Base-by-base conservation (phyloP, 2,888 invertebrate species). In the Eilema griseolum region DNA sequence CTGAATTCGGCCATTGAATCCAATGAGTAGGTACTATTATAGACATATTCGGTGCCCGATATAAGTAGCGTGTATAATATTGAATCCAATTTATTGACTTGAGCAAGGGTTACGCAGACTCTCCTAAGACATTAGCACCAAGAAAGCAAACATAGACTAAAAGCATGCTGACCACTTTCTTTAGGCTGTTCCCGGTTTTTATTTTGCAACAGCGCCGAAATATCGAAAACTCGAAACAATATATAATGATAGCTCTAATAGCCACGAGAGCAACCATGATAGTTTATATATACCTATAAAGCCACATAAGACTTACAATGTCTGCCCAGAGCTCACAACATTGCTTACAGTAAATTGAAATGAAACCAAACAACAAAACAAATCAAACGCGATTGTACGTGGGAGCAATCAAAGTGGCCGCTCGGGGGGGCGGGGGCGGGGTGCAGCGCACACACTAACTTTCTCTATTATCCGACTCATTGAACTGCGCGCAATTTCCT, bases 391-490 rank as follows among this genome's bases (percentile, higher is more conserved):
- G 46, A 46, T 20, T 16, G 52, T 52, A 20, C 52, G n/a, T 20
- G 52, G n/a, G 20, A 16, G 41, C 41, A 5, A 41, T 41, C 37
- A 12, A 41, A 41, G 33, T 37, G 33, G 12, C 41, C 41, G 16
- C 41, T 14, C 46, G 20, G 41, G 16, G 41, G 12, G 37, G 31
- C 8, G 31, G 31, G 31, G 8, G 4, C 31, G 4, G 41, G 4
- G 2, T 16, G 33, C n/a, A 23, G 4, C 23, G 0, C 24, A 28
- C 59, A 14, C 16, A 61, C 46, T 14, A 60, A 67, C 67, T 61
- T 67, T 67, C 46, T 67, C 61, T 67, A 67, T 67, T 61, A 67
- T 61, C 67, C 67, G 33, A 67, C 33, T 61, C 67, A 52, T 61
- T 67, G 67, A 67, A 61, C 67, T 61, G 61, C 46, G 59, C 59